Evolutionary conservation across 2,888 invertebrate species (phyloP), one percentile per base, ranked within the genome.

Genomic region (Archips crataeganus): DNA sequence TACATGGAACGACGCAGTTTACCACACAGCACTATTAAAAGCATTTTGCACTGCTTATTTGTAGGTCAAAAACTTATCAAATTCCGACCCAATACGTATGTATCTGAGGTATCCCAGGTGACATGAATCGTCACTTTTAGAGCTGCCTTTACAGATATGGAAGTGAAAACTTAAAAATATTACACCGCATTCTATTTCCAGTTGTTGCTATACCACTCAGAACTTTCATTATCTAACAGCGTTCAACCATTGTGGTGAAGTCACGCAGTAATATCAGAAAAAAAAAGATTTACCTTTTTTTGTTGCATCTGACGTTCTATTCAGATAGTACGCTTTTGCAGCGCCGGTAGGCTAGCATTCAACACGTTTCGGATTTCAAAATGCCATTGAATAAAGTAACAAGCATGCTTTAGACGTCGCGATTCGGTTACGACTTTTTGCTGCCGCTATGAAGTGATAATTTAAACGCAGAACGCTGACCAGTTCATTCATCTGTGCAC

Each of bases 281-380:
- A 49, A 45, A 36, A 36, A 15, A 36, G 45, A 23, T 49, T 64
- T 49, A 32, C 69, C 76, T 63, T 49, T 75, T 77, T 75, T 54
- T 76, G 73, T 74, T 77, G 77, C 77, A 77, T 77, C 80, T 74
- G 78, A 77, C 79, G 81, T 79, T 80, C 78, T 78, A 82, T 85
- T 81, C 83, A 84, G 71, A 61, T 77, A 59, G 76, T 78, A 74
- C 73, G 79, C 78, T 82, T 83, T 79, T 82, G 76, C 69, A 79
- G 78, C 79, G 77, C 79, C 75, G 79, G 77, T 80, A 79, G 81
- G 84, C 79, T 84, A 80, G 76, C 77, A 84, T 85, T 85, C 81
- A 83, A 80, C 76, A 74, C 78, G 75, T 72, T 78, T 75, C 64
- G 71, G 75, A 81, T 76, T 83, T 78, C 75, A 82, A 84, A 83